Evolutionary conservation across 2,797 vertebrate species (phyloP).

Genomic region (Cossypha polioptera): DNA sequence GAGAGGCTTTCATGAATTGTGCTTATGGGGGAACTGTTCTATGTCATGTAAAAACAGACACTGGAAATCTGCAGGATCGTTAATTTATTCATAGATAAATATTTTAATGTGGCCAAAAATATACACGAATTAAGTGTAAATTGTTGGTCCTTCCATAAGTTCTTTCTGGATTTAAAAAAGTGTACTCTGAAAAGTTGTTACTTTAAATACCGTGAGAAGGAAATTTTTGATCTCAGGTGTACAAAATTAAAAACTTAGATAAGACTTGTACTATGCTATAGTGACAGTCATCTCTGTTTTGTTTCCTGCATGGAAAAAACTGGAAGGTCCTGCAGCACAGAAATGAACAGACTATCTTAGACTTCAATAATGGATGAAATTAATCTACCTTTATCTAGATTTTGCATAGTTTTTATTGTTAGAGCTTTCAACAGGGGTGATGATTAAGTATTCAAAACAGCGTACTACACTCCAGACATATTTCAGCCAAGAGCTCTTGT

Average conservation of each 20-base stretch:
- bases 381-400: background rate
- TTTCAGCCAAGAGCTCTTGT: background rate
- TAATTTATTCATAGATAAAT: background rate
- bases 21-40: background rate
- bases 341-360: background rate
- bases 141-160: background rate
- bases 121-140: background rate
- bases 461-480: background rate
- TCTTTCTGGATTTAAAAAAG: background rate
- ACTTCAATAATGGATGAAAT: background rate
- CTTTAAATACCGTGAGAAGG: background rate
- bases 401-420: background rate
- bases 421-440: background rate
- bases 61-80: background rate
- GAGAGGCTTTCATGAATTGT: background rate
- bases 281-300: background rate
- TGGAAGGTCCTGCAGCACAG: background rate
- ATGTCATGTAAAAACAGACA: background rate
- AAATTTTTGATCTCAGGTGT: background rate
- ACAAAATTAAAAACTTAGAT: background rate
- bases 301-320: background rate
- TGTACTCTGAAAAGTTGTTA: background rate
- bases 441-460: background rate
- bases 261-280: background rate
- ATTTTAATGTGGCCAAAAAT: background rate